Conservation (phyloP, 1,140 invertebrate species). For the Gryon sp. region DNA sequence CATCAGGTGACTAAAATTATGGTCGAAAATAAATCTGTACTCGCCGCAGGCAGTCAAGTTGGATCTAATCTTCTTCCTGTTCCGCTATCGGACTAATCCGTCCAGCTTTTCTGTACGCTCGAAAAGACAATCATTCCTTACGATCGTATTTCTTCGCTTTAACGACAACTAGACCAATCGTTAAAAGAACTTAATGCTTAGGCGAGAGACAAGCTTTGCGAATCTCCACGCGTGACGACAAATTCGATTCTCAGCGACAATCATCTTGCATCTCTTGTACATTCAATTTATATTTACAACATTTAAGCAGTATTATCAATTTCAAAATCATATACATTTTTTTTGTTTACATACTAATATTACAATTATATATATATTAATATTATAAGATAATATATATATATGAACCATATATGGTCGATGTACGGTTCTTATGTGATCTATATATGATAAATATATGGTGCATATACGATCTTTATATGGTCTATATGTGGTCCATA, state of each 20-base stretch:
- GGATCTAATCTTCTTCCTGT: conserved; percentile 62
- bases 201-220: conserved; percentile 28
- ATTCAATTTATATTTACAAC: no score
- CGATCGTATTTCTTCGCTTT: conserved; percentile 63
- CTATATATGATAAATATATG: no score
- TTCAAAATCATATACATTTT: no score
- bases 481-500: no score
- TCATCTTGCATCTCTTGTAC: conserved; percentile 21
- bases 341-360: no score
- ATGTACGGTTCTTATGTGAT: no score
- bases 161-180: conserved; percentile 60
- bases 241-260: conserved; percentile 37
- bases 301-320: no score
- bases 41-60: conserved; percentile 52
- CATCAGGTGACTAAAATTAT: conserved; percentile 51
- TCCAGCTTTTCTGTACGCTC: conserved; percentile 34
- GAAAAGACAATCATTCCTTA: conserved; percentile 44
- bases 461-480: no score
- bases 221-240: conserved; percentile 18
- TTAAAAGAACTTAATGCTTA: conserved; percentile 64
- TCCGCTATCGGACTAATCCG: conserved; percentile 57
- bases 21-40: conserved; percentile 59
- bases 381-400: no score
- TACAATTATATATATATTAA: no score
- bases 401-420: no score